Percentiles rank a stretch among this genome's conserved stretches.
phyloP scores from a whole-genome alignment of 1,140 invertebrate species.

The Bombus turneri region DNA sequence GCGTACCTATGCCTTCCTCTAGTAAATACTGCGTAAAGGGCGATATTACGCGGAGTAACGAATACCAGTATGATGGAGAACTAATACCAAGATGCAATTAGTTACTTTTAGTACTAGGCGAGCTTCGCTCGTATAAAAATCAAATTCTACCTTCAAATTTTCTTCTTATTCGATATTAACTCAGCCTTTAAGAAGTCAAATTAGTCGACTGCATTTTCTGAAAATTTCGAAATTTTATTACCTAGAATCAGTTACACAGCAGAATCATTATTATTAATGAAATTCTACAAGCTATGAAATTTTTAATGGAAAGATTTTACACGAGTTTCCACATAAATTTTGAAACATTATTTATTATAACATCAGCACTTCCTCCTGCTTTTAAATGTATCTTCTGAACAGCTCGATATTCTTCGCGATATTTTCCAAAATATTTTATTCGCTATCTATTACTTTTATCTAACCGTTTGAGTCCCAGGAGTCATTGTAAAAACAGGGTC shows the following conservation, averaged over 20 bases:
- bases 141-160: not conserved
- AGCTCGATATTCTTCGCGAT: not conserved
- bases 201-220: not conserved
- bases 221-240: no score
- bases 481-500: no score
- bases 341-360: no score
- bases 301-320: no score
- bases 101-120: not conserved
- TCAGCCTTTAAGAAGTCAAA: not conserved
- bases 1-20: not conserved
- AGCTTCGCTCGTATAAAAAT: not conserved
- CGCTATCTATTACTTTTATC: not conserved
- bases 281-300: no score
- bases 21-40: slow-evolving; percentile 4
- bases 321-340: no score
- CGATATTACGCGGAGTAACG: not conserved
- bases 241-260: no score
- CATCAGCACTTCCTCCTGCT: no score
- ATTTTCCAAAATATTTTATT: not conserved
- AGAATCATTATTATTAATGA: no score
- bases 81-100: not conserved
- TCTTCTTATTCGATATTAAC: not conserved
- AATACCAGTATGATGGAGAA: not conserved
- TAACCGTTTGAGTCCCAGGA: no score
- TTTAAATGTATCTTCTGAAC: not conserved